Conservation (phyloP, 2,888 invertebrate species). For the Reticulitermes lucifugus region DNA sequence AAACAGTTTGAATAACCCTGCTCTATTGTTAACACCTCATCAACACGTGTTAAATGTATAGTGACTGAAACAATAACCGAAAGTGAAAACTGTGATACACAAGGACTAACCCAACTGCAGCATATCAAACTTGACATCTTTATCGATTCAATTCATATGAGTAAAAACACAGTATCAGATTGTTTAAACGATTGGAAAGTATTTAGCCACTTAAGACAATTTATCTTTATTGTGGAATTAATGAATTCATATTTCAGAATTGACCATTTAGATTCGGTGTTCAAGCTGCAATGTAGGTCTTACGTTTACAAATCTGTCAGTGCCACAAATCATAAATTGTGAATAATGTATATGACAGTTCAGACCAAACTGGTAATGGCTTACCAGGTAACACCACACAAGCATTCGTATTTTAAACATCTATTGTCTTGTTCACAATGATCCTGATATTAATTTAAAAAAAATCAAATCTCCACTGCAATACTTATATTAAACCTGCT, state of each 20-base stretch:
- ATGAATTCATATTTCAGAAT: slow-evolving; percentile 38
- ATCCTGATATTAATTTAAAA: neutral
- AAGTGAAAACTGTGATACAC: neutral
- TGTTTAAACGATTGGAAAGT: slow-evolving; percentile 15
- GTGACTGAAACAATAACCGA: neutral
- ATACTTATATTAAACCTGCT: neutral
- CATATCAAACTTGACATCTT: neutral
- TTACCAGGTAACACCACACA: slow-evolving; percentile 22
- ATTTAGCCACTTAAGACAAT: slow-evolving; percentile 38
- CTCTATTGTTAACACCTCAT: no score
- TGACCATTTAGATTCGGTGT: neutral
- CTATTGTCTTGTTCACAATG: slow-evolving; percentile 9
- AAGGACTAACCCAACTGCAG: neutral
- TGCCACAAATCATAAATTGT: slow-evolving; percentile 23
- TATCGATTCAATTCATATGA: neutral
- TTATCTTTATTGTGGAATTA: slow-evolving; percentile 22
- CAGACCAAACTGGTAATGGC: slow-evolving; percentile 19
- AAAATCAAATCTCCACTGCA: neutral
- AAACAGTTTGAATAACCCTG: no score
- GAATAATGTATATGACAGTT: slow-evolving; percentile 37
- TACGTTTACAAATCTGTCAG: slow-evolving; percentile 17
- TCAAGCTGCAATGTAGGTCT: neutral
- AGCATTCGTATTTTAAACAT: neutral
- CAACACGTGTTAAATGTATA: neutral
- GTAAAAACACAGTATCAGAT: slow-evolving; percentile 9